A percentile compares a stretch with the other conserved stretches of the same genome.
phyloP scores from a whole-genome alignment of 2,113 vertebrate genomes.

The Haemorhous mexicanus region DNA sequence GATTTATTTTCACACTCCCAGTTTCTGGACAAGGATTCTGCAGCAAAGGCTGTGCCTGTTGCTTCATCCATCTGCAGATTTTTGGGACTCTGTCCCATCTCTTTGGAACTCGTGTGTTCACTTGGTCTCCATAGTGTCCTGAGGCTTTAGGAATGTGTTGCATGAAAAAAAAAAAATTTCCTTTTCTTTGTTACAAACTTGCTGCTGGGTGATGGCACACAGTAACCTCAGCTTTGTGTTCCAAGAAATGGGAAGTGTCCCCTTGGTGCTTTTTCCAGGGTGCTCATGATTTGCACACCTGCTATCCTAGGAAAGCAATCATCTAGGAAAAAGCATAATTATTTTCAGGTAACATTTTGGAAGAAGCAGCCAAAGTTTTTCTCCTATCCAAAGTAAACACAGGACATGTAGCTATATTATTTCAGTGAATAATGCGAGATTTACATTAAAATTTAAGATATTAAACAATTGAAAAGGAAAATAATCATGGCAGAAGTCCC shows the following conservation, averaged over 20 bases:
- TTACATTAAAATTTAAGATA: neutral
- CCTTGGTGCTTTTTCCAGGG: neutral
- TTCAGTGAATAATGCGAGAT: neutral
- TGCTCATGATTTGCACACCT: neutral
- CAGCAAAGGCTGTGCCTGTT: neutral
- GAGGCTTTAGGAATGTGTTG: neutral
- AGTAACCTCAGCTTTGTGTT: neutral
- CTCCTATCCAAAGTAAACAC: neutral
- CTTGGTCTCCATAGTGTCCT: neutral
- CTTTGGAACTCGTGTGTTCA: neutral
- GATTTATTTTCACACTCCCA: neutral
- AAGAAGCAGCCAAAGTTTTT: neutral
- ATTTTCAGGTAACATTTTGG: neutral
- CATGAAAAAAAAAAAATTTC: neutral
- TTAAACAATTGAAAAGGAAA: neutral
- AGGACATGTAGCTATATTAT: neutral
- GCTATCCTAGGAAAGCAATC: neutral
- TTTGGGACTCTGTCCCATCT: neutral
- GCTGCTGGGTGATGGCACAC: neutral
- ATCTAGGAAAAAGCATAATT: neutral
- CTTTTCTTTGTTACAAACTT: neutral
- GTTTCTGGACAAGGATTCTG: neutral
- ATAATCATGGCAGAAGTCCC: neutral
- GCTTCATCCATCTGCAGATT: rapidly evolving
- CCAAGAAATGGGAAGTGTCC: neutral